Conservation (phyloP, 1,140 invertebrate species). For the Brachionus asplanchnoidis region DNA sequence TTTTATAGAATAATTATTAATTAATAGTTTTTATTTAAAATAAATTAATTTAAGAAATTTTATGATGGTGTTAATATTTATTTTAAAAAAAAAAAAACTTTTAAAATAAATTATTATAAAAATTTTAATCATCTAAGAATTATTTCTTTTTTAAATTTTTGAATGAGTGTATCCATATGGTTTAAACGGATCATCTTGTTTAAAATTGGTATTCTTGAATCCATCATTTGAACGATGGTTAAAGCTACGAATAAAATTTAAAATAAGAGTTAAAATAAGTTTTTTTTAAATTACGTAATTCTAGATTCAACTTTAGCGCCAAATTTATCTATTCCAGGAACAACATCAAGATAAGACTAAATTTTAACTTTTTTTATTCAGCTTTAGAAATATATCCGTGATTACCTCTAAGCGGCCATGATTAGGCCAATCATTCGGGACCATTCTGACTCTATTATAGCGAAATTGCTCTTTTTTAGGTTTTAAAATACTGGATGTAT, state of each 20-base stretch:
- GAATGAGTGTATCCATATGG: slow-evolving; percentile 1
- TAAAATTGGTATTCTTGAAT: background rate
- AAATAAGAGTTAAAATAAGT: background rate
- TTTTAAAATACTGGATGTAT: background rate
- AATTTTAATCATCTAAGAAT: background rate
- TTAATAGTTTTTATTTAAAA: background rate
- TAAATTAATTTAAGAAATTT: background rate
- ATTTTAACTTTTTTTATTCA: background rate
- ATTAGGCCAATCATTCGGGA: background rate
- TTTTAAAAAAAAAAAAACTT: no score
- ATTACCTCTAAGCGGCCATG: slow-evolving; percentile 4
- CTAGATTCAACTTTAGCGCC: slow-evolving; percentile 18
- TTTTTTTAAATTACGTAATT: background rate
- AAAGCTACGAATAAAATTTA: background rate
- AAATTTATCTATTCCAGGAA: slow-evolving; percentile 11
- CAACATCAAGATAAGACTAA: background rate
- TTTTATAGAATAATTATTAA: no score
- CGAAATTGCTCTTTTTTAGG: slow-evolving; percentile 29
- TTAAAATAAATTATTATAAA: background rate
- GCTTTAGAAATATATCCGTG: background rate
- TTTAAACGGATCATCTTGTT: background rate
- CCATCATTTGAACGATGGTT: background rate
- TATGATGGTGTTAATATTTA: background rate
- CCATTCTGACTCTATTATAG: background rate
- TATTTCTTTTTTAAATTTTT: background rate